Evolutionary conservation across 1,140 invertebrate genomes (phyloP), one percentile per base, ranked within the genome.

Genomic region (Riptortus pedestris): DNA sequence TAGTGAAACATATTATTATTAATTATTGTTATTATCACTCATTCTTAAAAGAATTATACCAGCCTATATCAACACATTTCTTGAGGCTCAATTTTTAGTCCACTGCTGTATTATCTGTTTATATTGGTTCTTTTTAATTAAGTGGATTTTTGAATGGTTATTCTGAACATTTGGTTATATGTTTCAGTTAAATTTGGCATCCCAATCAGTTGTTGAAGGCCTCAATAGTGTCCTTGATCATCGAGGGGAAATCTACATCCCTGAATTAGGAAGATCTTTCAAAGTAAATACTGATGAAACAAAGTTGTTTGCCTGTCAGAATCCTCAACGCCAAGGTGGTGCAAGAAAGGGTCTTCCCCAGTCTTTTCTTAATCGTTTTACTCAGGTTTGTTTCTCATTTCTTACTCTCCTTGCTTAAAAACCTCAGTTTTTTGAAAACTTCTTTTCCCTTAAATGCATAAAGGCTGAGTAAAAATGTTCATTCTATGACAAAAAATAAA

Each of bases 191-290:
- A 99, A 99, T 80, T 78, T 99, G 64, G 96, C 97, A 0, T 96
- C 95, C 0, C 97, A 99, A 75, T 93, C 95, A 0, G 96, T 99
- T 4, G 77, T 99, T 0, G 97, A 99, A 80, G 96, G 96, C 29
- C 78, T 99, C 2, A 99, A 99, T 76, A 96, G 96, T 1, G 98
- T 96, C 74, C 81, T 99, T 16, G 97, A 99, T 81, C 97, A 99
- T 74, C 79, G 96, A 70, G 92, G 91, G 2, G 93, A 97, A 77
- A 83, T 99, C 16, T 99, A 85, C 72, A 90, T 99, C 62, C 92
- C 96, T 1, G 97, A 99, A 79, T 76, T 99, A 0, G 88, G 87
- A 43, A 85, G 83, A 73, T 90, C 85, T 0, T 99, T 99, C 73
- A 76, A 80, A 62, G 81, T 98, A 0, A 81, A 85, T 65, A 71